Conservation (phyloP, 2,113 vertebrate species). For the Ochotona curzoniae region DNA sequence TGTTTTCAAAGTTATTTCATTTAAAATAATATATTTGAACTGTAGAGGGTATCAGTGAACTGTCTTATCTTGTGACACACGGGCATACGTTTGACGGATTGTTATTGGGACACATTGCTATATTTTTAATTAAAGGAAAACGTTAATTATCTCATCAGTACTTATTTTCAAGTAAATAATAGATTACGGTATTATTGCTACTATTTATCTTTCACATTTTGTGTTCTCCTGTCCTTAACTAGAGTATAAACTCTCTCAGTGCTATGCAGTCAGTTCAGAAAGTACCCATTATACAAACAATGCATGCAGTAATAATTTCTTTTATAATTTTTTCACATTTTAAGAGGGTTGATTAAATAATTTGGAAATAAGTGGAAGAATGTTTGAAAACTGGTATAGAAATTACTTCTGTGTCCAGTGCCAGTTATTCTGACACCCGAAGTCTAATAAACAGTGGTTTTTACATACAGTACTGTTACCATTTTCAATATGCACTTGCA, state of each 20-base stretch:
- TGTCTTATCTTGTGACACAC: background rate
- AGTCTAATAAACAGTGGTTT: background rate
- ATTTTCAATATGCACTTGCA: background rate
- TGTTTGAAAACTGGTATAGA: background rate
- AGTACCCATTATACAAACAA: background rate
- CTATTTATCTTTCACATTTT: background rate
- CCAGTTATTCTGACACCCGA: background rate
- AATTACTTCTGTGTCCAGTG: background rate
- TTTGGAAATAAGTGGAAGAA: background rate
- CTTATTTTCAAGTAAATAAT: constrained; percentile 16
- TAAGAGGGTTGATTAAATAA: background rate
- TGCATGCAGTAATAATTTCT: background rate
- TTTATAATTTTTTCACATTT: background rate
- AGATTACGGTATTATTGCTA: background rate
- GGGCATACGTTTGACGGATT: background rate
- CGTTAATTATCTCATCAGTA: background rate
- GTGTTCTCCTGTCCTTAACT: background rate
- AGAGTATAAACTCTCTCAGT: background rate
- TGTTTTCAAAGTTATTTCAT: background rate
- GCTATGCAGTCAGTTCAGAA: background rate
- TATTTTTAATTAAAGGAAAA: background rate
- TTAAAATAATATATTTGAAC: background rate
- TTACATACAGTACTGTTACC: background rate
- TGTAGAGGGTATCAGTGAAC: background rate
- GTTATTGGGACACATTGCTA: background rate